phyloP scores from a whole-genome alignment of 2,888 invertebrate species.

The Blastobasis adustella region DNA sequence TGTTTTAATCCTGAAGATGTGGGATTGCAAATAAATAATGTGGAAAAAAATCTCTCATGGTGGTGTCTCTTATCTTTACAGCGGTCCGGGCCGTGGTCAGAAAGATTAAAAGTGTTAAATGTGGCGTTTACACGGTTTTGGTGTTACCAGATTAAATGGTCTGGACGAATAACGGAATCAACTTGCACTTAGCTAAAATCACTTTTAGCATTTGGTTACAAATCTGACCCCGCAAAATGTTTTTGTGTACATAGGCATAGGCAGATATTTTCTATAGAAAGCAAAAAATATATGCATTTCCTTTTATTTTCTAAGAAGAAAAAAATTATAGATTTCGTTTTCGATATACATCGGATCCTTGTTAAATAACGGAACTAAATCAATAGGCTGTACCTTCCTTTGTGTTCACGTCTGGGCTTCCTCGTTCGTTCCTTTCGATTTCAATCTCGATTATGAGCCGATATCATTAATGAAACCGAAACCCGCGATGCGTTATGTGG shows the following conservation, averaged over 20 bases:
- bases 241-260: too few relatives aligned
- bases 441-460: slow-evolving; percentile 58
- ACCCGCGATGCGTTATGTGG: slow-evolving; percentile 65
- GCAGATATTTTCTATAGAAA: too few relatives aligned
- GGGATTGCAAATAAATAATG: slow-evolving; percentile 58
- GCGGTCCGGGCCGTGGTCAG: slow-evolving; percentile 35
- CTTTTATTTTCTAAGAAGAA: too few relatives aligned
- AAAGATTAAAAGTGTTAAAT: slow-evolving; percentile 55
- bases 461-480: slow-evolving; percentile 74
- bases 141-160: slow-evolving; percentile 31
- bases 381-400: slow-evolving; percentile 13
- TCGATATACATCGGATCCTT: not conserved
- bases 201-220: too few relatives aligned
- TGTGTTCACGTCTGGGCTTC: not conserved
- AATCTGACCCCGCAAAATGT: too few relatives aligned
- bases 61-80: slow-evolving; percentile 37
- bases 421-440: slow-evolving; percentile 61
- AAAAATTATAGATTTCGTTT: not conserved
- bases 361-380: slow-evolving; percentile 19
- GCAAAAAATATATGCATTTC: too few relatives aligned
- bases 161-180: slow-evolving; percentile 6
- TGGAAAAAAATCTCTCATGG: slow-evolving; percentile 43
- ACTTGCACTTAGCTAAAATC: too few relatives aligned
- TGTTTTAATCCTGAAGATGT: slow-evolving; percentile 46
- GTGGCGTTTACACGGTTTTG: slow-evolving; percentile 33